These are phyloP conservation scores for Epinephelus fuscoguttatus DNA, from an alignment of 2,113 vertebrate genomes.

Conservation along the genomic window DNA sequence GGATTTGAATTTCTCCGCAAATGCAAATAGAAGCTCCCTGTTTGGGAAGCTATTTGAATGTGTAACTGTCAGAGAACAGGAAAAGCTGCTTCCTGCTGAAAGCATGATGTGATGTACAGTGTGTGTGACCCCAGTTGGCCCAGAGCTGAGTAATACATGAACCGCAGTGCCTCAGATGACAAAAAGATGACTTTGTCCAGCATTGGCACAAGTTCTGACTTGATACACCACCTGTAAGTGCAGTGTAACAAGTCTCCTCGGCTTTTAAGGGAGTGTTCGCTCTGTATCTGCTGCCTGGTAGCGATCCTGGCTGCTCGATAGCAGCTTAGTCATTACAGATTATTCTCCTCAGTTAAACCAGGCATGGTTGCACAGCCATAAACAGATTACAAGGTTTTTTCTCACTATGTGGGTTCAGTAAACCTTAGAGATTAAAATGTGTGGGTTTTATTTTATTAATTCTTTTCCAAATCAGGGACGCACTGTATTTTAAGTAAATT, in stretches of 20 bases:
- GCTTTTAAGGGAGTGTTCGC: constrained; percentile 46
- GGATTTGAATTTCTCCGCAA: constrained; percentile 67
- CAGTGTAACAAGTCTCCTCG: constrained; percentile 35
- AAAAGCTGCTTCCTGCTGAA: constrained; percentile 49
- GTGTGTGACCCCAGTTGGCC: constrained; percentile 25
- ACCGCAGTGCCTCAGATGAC: background rate
- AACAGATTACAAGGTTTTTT: constrained; percentile 75
- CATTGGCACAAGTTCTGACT: background rate
- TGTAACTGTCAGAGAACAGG: constrained; percentile 56
- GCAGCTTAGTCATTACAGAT: constrained; percentile 75
- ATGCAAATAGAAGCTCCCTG: constrained; percentile 66
- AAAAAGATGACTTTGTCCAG: constrained; percentile 7
- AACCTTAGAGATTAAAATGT: constrained; percentile 64
- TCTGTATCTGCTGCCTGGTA: constrained; percentile 41
- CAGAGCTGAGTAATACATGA: background rate
- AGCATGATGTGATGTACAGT: constrained; percentile 29
- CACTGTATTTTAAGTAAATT: constrained; percentile 47
- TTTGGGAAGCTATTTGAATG: constrained; percentile 62
- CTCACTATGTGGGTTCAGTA: constrained; percentile 55
- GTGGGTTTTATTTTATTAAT: constrained; percentile 47
- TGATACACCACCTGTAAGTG: constrained; percentile 16
- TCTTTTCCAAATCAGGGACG: constrained; percentile 27
- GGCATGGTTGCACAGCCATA: constrained; percentile 56
- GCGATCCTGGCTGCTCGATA: constrained; percentile 44
- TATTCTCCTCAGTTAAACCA: constrained; percentile 66